phyloP scores from a whole-genome alignment of 2,797 vertebrate species.

The Enteromius thamalakanensis region DNA sequence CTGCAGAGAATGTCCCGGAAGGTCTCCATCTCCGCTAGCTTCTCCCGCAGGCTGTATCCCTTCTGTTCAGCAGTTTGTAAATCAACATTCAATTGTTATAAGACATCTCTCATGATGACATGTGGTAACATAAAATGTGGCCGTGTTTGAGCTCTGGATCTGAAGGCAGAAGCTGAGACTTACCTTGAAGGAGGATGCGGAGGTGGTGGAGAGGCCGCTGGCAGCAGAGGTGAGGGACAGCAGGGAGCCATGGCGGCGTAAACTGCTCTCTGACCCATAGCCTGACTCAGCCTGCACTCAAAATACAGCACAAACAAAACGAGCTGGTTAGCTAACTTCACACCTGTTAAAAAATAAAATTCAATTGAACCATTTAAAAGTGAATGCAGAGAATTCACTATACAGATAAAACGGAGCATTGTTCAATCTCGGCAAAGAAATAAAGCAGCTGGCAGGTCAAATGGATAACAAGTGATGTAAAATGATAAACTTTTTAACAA shows the following conservation, averaged over 20 bases:
- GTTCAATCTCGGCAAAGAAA: neutral
- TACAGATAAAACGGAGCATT: neutral
- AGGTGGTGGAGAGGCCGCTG: constrained; percentile 94
- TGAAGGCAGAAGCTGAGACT: constrained; percentile 46
- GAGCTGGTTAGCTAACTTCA: neutral
- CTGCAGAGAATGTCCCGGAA: constrained; percentile 97
- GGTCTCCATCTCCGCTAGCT: constrained; percentile 98
- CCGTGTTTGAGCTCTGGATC: neutral
- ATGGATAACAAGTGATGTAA: neutral
- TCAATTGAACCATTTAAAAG: neutral
- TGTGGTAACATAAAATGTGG: neutral
- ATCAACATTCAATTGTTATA: neutral
- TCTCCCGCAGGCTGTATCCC: constrained; percentile 93
- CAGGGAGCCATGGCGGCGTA: constrained; percentile 98
- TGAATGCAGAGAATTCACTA: neutral
- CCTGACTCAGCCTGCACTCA: constrained; percentile 90
- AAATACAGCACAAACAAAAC: neutral
- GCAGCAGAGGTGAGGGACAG: constrained; percentile 95
- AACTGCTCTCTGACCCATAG: constrained; percentile 94
- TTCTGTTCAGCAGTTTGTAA: constrained; percentile 77
- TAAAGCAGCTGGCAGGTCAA: neutral
- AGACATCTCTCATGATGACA: neutral
- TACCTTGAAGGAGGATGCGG: constrained; percentile 97
- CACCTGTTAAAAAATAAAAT: neutral
- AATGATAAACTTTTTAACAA: neutral